Conservation (phyloP, 35 echinoderm and acorn worm genomes). For the Apostichopus californicus region DNA sequence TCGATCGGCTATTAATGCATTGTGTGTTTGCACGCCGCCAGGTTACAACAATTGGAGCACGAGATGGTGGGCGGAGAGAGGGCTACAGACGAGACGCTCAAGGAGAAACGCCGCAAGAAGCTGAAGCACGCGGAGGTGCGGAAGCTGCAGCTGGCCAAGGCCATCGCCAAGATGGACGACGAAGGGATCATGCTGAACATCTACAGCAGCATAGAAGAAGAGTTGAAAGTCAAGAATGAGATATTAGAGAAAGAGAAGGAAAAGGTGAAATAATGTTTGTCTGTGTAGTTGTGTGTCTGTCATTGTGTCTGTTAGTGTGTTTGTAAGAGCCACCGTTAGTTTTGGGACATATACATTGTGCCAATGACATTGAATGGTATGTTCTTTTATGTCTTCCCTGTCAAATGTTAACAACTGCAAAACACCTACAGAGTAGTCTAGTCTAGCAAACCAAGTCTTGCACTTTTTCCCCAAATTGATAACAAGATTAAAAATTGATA, state of each 20-base stretch:
- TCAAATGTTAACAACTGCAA: too few species aligned
- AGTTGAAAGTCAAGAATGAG: slow-evolving; percentile 94
- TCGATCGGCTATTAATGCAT: too few species aligned
- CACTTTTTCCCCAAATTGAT: too few species aligned
- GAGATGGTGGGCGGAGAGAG: slow-evolving; percentile 91
- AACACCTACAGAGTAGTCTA: too few species aligned
- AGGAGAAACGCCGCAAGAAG: slow-evolving; percentile 94
- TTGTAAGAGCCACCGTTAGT: too few species aligned
- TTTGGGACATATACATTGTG: too few species aligned
- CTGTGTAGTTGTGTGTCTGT: not conserved
- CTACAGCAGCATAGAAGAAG: slow-evolving; percentile 97
- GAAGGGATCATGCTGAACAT: slow-evolving; percentile 99
- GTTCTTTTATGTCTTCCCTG: too few species aligned
- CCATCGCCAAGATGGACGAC: slow-evolving; percentile 99
- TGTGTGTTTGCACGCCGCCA: not conserved
- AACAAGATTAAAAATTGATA: too few species aligned
- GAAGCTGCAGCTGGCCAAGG: slow-evolving; percentile 93
- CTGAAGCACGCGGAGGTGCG: slow-evolving; percentile 96
- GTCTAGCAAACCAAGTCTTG: too few species aligned
- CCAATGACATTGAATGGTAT: too few species aligned
- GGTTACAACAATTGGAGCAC: slow-evolving; percentile 90
- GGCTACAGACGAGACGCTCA: slow-evolving; percentile 78
- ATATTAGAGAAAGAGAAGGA: slow-evolving; percentile 85
- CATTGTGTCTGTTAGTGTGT: not conserved
- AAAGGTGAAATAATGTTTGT: slow-evolving; percentile 62